phyloP scores from a whole-genome alignment of 2,888 invertebrate genomes.

The Diaphora mendica region DNA sequence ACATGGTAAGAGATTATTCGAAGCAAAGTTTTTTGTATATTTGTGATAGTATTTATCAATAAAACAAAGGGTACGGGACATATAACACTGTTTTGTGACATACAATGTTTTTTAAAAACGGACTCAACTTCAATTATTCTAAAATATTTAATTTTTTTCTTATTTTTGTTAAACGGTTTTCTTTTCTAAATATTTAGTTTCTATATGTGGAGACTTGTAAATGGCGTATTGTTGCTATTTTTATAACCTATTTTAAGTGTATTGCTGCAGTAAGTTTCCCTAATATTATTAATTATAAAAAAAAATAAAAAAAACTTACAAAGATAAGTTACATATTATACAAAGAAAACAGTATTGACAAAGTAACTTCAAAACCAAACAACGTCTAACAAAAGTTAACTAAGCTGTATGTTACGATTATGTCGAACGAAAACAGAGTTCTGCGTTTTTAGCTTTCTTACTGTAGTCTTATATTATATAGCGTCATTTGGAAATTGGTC shows the following conservation, averaged over 20 bases:
- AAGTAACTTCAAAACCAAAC: background rate
- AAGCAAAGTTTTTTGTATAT: background rate
- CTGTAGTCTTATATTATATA: too few species aligned
- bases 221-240: too few species aligned
- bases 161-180: too few species aligned
- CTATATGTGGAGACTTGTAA: too few species aligned
- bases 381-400: background rate
- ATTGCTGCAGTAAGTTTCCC: too few species aligned
- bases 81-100: background rate
- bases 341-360: background rate
- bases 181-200: too few species aligned
- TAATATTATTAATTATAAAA: too few species aligned
- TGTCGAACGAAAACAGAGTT: background rate
- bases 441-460: background rate
- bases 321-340: background rate
- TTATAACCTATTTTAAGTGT: too few species aligned
- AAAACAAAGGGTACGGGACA: background rate
- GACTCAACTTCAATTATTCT: too few species aligned
- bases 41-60: background rate
- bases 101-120: too few species aligned
- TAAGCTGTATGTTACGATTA: background rate
- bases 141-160: too few species aligned
- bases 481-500: background rate
- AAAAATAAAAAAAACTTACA: too few species aligned
- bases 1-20: background rate